These are phyloP conservation scores for Phalacrocorax carbo DNA, from an alignment of 2,113 vertebrate species.

Conservation along the genomic window DNA sequence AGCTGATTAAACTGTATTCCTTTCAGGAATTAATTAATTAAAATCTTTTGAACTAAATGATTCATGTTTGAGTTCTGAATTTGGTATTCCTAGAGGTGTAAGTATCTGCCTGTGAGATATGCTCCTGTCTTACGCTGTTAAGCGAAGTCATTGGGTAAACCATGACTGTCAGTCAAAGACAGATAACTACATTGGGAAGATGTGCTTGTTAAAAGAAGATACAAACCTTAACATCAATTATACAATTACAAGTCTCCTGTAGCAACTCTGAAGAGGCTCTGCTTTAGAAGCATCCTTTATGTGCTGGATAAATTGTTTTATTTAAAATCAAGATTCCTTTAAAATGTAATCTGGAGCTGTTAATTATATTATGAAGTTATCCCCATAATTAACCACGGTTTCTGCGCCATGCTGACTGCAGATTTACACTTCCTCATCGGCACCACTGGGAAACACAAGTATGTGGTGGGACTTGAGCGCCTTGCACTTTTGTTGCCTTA, in stretches of 20 bases:
- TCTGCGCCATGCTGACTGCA: neutral
- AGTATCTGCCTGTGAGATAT: neutral
- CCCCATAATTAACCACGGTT: neutral
- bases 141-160: neutral
- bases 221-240: neutral
- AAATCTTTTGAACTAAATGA: neutral
- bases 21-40: constrained; percentile 1
- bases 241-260: neutral
- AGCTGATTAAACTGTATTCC: neutral
- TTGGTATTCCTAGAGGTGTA: neutral
- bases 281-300: neutral
- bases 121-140: neutral
- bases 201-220: neutral
- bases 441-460: neutral
- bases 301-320: neutral
- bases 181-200: neutral
- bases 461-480: neutral
- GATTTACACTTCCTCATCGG: neutral
- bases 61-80: neutral
- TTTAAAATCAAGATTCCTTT: neutral
- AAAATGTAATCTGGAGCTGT: neutral
- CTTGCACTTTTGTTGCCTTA: neutral
- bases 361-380: neutral
- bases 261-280: neutral
- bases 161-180: neutral